These are phyloP conservation scores for Lysandra bellargus DNA, from an alignment of 2,888 invertebrate species.

Conservation along the genomic window DNA sequence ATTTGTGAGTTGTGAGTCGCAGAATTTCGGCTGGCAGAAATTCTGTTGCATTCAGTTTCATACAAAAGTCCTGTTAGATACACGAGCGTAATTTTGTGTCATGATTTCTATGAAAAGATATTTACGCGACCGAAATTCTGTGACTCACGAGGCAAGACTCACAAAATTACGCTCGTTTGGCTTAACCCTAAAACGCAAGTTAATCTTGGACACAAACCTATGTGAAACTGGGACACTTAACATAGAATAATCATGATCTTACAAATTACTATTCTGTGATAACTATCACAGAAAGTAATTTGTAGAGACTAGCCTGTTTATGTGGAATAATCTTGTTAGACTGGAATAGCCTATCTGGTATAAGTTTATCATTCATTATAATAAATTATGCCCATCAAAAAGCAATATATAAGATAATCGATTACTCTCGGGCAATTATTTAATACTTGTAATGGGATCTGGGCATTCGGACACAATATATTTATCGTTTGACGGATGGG, in stretches of 20 bases:
- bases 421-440: slow-evolving; percentile 27
- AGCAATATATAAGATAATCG: slow-evolving; percentile 26
- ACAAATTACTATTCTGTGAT: slow-evolving; percentile 18
- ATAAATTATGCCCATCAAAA: slow-evolving; percentile 25
- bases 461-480: slow-evolving; percentile 23
- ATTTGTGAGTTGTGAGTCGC: no score
- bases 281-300: slow-evolving; percentile 16
- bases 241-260: slow-evolving; percentile 10
- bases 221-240: slow-evolving; percentile 10
- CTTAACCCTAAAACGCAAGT: background rate
- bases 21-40: no score
- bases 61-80: no score
- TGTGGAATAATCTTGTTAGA: slow-evolving; percentile 6
- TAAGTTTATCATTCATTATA: slow-evolving; percentile 22
- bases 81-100: no score
- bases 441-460: slow-evolving; percentile 20
- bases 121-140: no score
- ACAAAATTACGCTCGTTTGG: background rate
- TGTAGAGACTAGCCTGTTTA: slow-evolving; percentile 12
- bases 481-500: slow-evolving; percentile 59
- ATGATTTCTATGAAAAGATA: no score
- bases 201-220: background rate
- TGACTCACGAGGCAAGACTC: no score
- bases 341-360: slow-evolving; percentile 20
- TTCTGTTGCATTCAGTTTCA: no score